phyloP scores from a whole-genome alignment of 2,113 vertebrate species.

The Saccopteryx leptura region DNA sequence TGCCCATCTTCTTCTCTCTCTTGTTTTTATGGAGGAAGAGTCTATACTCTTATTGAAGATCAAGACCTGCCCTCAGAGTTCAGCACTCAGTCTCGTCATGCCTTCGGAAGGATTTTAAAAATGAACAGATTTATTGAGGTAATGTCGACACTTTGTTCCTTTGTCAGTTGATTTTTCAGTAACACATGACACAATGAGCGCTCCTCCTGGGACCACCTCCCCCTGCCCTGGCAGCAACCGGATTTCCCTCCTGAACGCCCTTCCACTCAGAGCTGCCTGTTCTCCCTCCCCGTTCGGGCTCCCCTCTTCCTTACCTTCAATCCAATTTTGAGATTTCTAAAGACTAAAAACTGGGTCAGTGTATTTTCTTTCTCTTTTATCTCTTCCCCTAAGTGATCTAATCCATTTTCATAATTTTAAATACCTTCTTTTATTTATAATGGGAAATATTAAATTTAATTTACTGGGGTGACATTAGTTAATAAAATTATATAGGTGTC shows the following conservation, averaged over 20 bases:
- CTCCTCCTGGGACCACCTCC: background rate
- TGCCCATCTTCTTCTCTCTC: background rate
- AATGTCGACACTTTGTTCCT: background rate
- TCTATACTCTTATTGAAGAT: background rate
- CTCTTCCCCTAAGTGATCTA: background rate
- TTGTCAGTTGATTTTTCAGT: background rate
- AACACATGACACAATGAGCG: background rate
- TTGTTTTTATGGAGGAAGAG: background rate
- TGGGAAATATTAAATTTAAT: no score
- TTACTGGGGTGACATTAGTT: no score
- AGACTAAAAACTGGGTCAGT: background rate
- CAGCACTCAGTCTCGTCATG: background rate
- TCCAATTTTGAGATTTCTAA: conserved; percentile 3
- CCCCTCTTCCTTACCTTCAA: background rate
- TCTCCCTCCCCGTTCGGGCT: background rate
- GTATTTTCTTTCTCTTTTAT: background rate
- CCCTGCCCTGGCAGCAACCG: accelerated
- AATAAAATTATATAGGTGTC: no score
- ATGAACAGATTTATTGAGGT: background rate
- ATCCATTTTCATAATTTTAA: conserved; percentile 22
- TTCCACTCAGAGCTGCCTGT: background rate
- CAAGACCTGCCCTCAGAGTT: background rate
- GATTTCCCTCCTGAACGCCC: accelerated
- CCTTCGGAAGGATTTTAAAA: background rate
- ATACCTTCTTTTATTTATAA: background rate